Percentiles rank a stretch among this genome's conserved stretches.
phyloP scores from a whole-genome alignment of 1,140 invertebrate species.

The Cotesia glomerata region DNA sequence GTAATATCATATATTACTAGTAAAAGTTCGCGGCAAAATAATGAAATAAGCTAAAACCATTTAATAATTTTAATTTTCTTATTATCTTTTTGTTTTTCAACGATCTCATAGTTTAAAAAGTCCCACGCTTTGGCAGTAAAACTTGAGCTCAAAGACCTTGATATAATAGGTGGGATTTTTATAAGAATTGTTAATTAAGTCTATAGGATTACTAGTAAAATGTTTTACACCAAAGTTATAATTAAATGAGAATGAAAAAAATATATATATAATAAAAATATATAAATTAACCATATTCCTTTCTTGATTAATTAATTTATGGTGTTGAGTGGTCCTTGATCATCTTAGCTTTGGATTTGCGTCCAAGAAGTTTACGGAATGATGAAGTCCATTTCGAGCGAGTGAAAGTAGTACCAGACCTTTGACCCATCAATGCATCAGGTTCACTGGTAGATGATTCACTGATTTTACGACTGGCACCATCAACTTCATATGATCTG shows the following conservation, averaged over 20 bases:
- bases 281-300: conserved; percentile 8
- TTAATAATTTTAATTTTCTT: background rate
- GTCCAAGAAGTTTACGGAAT: conserved; percentile 63
- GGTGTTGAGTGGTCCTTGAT: conserved; percentile 22
- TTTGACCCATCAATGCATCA: conserved; percentile 35
- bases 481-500: conserved; percentile 52
- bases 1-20: background rate
- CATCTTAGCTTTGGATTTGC: conserved; percentile 56
- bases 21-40: background rate
- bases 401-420: conserved; percentile 39
- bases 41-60: background rate
- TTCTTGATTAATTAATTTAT: conserved; percentile 9
- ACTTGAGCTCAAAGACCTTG: background rate
- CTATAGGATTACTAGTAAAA: background rate
- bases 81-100: background rate
- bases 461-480: conserved; percentile 53
- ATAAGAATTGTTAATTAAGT: background rate
- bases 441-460: conserved; percentile 47
- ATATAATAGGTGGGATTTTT: background rate
- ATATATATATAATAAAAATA: background rate
- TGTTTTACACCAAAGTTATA: background rate
- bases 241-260: background rate
- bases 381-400: conserved; percentile 66
- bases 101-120: background rate
- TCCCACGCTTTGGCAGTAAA: conserved; percentile 5